Evolutionary conservation across 2,113 vertebrate genomes (phyloP), one percentile per base, ranked within the genome.

Genomic region (Scomber japonicus): DNA sequence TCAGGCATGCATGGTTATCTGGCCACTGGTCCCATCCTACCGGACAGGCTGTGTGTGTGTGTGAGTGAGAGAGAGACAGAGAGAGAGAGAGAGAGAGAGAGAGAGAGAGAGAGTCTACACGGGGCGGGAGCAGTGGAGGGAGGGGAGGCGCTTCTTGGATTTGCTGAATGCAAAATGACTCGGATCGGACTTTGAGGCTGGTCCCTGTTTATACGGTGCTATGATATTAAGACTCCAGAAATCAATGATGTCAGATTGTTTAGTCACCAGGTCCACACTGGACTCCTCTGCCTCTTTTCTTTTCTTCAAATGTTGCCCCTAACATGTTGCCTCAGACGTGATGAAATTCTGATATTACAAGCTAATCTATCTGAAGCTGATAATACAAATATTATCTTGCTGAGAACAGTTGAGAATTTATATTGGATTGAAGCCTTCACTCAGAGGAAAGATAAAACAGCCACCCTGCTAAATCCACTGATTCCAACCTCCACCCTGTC

Each of bases 91-190:
- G 95, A 91, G 87, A 1, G 60, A n/a, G 54, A 1, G 11, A 4
- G 61, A 19, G 40, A 21, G 53, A 11, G 77, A 71, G 74, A 21
- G 54, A 71, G 65, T 31, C 73, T 75, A 83, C 63, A 27, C 63
- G 83, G 88, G 86, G 94, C 92, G 95, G 96, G 95, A 48, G 64
- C 51, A 95, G 96, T 80, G 68, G 48, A 53, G 80, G 82, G 55
- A 69, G 78, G 93, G 91, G 93, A 81, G 93, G 90, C 89, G 82
- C 83, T 54, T 85, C 89, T 73, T 78, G 76, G 84, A 81, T 84
- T 76, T 70, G 84, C 81, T 85, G 84, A 91, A 91, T 87, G 85
- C 82, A 86, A 86, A 87, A 86, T 71, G 85, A 87, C 76, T 88
- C 70, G 19, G 44, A 80, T 72, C 64, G 82, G 72, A 85, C 78